phyloP scores from a whole-genome alignment of 2,113 vertebrate genomes.

The Manacus vitellinus region DNA sequence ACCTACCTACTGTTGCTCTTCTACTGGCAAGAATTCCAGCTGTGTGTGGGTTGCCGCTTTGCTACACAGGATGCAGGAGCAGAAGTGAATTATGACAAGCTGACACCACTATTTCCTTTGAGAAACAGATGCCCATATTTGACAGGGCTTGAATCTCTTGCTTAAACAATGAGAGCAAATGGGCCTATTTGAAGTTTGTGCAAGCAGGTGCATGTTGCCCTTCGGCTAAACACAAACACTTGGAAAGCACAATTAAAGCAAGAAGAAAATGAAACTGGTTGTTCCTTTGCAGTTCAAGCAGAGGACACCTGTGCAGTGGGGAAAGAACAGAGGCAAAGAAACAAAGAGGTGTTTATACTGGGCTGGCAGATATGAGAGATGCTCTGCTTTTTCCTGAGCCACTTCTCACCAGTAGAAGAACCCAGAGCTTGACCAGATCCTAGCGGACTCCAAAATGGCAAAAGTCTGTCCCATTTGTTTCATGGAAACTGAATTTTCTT shows the following conservation, averaged over 20 bases:
- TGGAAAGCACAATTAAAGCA: neutral
- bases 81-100: neutral
- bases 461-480: neutral
- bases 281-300: neutral
- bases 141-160: neutral
- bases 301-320: neutral
- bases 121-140: conserved; percentile 13
- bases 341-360: neutral
- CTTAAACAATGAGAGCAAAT: neutral
- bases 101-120: neutral
- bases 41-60: neutral
- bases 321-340: neutral
- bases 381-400: neutral
- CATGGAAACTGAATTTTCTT: neutral
- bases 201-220: neutral
- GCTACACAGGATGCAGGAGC: neutral
- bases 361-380: neutral
- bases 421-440: neutral
- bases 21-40: conserved; percentile 1
- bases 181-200: neutral
- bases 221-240: neutral
- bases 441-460: neutral
- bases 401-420: neutral
- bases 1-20: neutral
- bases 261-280: neutral